phyloP scores from a whole-genome alignment of 2,888 invertebrate species.

The Pseudolycoriella hygida region DNA sequence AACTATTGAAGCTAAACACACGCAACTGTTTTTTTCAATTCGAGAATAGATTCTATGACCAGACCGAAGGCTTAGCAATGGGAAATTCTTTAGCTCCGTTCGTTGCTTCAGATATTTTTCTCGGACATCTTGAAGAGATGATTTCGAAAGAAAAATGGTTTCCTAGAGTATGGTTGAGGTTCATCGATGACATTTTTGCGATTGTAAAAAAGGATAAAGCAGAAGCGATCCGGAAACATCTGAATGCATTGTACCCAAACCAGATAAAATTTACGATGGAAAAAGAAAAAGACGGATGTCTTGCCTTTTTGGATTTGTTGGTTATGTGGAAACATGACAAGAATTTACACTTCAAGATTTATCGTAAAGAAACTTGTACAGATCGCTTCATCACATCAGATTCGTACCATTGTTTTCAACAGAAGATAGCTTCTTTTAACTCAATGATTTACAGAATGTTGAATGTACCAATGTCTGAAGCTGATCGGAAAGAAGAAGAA shows the following conservation, averaged over 20 bases:
- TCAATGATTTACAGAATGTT: not conserved
- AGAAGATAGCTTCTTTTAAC: not conserved
- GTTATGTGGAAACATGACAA: not conserved
- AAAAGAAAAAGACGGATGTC: not conserved
- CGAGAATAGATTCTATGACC: no score
- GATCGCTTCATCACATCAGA: not conserved
- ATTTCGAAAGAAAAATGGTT: not conserved
- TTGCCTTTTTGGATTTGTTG: not conserved
- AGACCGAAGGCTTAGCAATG: no score
- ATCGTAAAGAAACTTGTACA: not conserved
- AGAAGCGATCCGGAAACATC: not conserved
- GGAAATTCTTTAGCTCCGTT: no score
- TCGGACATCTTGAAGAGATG: no score
- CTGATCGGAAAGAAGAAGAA: conserved; percentile 7
- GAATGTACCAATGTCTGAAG: not conserved
- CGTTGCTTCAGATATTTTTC: no score
- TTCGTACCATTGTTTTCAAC: not conserved
- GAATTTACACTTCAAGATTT: not conserved
- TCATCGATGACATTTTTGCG: not conserved
- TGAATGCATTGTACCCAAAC: not conserved
- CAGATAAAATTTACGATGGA: not conserved
- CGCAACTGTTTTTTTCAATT: no score
- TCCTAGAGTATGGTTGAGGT: not conserved
- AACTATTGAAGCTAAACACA: no score
- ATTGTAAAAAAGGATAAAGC: not conserved